phyloP scores from a whole-genome alignment of 2,797 vertebrate species.

The Dallia pectoralis region DNA sequence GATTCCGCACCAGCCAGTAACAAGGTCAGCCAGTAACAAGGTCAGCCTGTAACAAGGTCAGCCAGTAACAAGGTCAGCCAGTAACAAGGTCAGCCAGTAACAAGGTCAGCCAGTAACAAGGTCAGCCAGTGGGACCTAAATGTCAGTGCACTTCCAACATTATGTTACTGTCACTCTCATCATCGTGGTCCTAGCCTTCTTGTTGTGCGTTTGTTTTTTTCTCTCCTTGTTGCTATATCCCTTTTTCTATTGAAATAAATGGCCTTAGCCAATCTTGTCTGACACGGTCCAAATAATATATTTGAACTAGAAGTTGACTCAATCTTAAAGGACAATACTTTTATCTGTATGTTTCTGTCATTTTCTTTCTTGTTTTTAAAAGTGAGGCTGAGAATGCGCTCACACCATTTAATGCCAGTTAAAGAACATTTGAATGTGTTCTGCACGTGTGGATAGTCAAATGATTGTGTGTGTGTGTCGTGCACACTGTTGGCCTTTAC shows the following conservation, averaged over 20 bases:
- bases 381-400: constrained; percentile 20
- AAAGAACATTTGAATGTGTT: constrained; percentile 6
- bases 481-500: constrained; percentile 38
- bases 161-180: background rate
- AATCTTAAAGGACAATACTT: constrained; percentile 30
- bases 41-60: constrained; percentile 20
- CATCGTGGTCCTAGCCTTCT: background rate
- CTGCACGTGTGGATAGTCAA: constrained; percentile 6
- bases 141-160: background rate
- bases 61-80: constrained; percentile 30
- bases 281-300: background rate
- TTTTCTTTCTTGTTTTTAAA: background rate
- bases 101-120: background rate
- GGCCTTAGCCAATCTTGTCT: background rate
- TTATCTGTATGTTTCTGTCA: background rate
- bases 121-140: constrained; percentile 40
- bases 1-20: constrained; percentile 4
- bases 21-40: constrained; percentile 34
- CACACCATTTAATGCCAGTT: constrained; percentile 10
- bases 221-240: background rate
- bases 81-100: constrained; percentile 31
- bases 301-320: background rate
- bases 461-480: constrained; percentile 1
- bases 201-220: background rate
- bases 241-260: background rate